Conservation (phyloP, 1,140 invertebrate genomes). For the Orius laevigatus region DNA sequence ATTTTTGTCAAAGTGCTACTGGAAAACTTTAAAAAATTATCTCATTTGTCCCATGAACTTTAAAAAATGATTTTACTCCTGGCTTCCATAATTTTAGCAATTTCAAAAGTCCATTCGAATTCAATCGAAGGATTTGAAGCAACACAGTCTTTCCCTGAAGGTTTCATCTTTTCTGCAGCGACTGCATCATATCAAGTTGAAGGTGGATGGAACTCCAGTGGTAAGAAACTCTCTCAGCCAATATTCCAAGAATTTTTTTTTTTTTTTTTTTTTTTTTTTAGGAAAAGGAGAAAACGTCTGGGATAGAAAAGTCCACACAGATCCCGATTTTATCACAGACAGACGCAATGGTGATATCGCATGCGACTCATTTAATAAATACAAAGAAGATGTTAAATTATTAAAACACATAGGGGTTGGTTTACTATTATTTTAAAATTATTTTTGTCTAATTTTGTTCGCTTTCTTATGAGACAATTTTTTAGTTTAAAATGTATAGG, state of each 20-base stretch:
- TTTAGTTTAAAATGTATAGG: conserved; percentile 35
- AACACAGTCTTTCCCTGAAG: neutral
- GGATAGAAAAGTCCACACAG: conserved; percentile 39
- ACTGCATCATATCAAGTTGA: conserved; percentile 9
- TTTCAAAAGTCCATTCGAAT: too few species aligned
- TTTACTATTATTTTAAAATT: neutral
- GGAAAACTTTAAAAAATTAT: too few species aligned
- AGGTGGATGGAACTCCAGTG: conserved; percentile 4
- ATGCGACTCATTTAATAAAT: conserved; percentile 48
- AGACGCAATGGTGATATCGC: conserved; percentile 40
- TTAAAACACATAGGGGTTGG: conserved; percentile 36
- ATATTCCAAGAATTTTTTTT: conserved; percentile 10
- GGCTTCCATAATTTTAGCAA: too few species aligned
- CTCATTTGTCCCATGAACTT: too few species aligned
- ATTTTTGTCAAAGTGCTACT: too few species aligned
- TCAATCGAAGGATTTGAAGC: neutral
- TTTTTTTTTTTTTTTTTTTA: too few species aligned
- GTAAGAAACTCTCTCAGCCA: neutral
- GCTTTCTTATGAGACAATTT: too few species aligned
- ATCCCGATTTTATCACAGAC: conserved; percentile 32
- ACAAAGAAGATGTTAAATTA: conserved; percentile 42
- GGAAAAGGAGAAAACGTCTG: conserved; percentile 34
- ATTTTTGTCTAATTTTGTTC: too few species aligned
- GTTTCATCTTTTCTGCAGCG: conserved; percentile 1
- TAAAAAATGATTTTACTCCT: too few species aligned